Evolutionary conservation across 2,888 invertebrate genomes (phyloP), one percentile per base, ranked within the genome.

Genomic region (Syrista parreyssii): DNA sequence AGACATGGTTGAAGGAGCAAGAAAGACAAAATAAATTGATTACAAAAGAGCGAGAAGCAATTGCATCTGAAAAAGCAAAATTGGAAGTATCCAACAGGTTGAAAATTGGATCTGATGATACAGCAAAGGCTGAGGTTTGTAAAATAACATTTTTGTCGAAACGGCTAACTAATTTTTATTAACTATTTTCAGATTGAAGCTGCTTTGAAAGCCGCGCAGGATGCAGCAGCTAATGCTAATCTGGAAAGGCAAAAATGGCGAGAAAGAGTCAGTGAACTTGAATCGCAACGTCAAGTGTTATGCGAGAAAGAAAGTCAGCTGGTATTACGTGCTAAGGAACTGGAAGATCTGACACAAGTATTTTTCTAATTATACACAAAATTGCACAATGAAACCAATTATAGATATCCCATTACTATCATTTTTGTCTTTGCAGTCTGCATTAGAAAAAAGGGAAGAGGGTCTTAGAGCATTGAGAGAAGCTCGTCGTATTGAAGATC

Each of bases 301-400:
- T 79, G 84, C 68, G 86, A 86, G 32, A 89, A 88, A 75, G 90
- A 91, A 85, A 85, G 83, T 78, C 80, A 83, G 32, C 84, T 91
- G 4, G 78, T 88, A 68, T 73, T 84, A 34, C 86, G 86, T 68
- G 91, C 91, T 12, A 90, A 88, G 81, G 89, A 91, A 80, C 82
- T 91, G 31, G 89, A 91, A 77, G 84, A 85, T 68, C 83, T 91
- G 32, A 90, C 90, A 35, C 88, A 89, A 81, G 90, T 89, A 81
- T 9, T 31, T 15, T 71, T 71, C 31, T 6, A 71, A 1, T 15
- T 71, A 3, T 12, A 33, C 12, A 31, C 2, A 30, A 32, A 71
- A 23, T 31, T 71, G 32, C 12, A 69, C 12, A 30, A 31, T 30
- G 69, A 15, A 11, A 32, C 15, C 15, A 12, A 15, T 36, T 36